Percentiles rank a stretch among this genome's conserved stretches.
phyloP scores from a whole-genome alignment of 2,888 invertebrate genomes.

The Ptilodon capucinus region DNA sequence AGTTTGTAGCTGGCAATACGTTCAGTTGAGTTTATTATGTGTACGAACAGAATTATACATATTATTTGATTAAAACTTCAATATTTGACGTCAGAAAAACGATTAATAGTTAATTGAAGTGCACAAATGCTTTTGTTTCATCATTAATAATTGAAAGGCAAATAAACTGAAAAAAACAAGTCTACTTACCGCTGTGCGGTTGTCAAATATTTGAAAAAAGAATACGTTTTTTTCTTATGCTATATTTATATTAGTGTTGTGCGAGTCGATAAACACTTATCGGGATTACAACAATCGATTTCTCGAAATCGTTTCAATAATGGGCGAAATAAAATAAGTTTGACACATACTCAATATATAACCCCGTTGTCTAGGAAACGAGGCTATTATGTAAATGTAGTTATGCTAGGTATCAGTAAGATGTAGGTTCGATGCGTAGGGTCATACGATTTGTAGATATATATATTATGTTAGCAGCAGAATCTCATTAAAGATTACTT shows the following conservation, averaged over 20 bases:
- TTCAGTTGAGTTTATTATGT: too few relatives aligned
- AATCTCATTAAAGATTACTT: too few relatives aligned
- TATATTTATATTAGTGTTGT: not conserved
- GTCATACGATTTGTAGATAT: conserved; percentile 12
- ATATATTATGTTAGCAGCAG: too few relatives aligned
- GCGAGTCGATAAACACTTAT: too few relatives aligned
- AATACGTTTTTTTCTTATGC: not conserved
- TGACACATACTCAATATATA: not conserved
- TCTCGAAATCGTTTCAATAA: too few relatives aligned
- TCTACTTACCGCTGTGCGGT: not conserved
- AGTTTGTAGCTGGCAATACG: too few relatives aligned
- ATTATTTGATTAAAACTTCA: not conserved
- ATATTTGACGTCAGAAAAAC: not conserved
- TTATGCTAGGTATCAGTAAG: conserved; percentile 19
- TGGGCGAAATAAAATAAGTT: not conserved
- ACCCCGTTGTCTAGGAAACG: not conserved
- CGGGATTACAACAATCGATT: too few relatives aligned
- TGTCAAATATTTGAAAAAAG: not conserved
- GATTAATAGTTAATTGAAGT: too few relatives aligned
- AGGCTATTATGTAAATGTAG: conserved; percentile 31
- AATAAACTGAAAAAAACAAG: too few relatives aligned
- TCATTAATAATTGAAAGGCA: too few relatives aligned
- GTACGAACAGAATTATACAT: too few relatives aligned
- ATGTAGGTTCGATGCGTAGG: conserved; percentile 19
- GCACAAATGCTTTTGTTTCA: too few relatives aligned